A percentile compares a stretch with the other conserved stretches of the same genome.
Evolutionary conservation across 2,888 invertebrate genomes (phyloP).

Genomic region (Conchocele bisecta): DNA sequence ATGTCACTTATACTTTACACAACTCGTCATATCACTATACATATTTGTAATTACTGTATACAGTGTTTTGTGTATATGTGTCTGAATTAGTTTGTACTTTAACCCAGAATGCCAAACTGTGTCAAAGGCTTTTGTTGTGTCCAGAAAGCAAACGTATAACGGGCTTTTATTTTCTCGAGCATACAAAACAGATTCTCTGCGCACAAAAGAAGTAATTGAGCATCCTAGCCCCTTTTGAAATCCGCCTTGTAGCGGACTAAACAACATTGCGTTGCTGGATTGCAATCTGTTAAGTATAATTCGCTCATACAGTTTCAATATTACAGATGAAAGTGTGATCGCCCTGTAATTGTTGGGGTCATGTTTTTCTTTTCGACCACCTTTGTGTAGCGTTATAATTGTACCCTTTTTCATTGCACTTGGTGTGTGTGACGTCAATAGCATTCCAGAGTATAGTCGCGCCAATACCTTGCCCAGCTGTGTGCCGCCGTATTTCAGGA

Average conservation of each 20-base stretch:
- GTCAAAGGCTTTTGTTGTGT: constrained; percentile 7
- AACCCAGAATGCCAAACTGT: constrained; percentile 9
- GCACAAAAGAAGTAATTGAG: constrained; percentile 1
- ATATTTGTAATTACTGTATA: background rate
- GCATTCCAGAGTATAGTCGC: no score
- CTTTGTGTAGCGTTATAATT: constrained; percentile 4
- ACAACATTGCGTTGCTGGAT: background rate
- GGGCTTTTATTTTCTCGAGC: constrained; percentile 7
- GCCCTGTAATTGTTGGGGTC: constrained; percentile 7
- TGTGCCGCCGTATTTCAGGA: no score
- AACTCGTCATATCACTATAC: background rate
- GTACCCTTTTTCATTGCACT: constrained; percentile 14
- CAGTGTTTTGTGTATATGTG: no score
- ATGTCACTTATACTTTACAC: background rate
- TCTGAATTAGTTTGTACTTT: no score
- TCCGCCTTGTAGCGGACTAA: background rate
- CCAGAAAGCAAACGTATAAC: constrained; percentile 11
- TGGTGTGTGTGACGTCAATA: no score
- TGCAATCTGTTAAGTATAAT: background rate
- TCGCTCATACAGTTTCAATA: constrained; percentile 11
- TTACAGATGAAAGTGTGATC: constrained; percentile 5
- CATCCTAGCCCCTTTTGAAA: constrained; percentile 3
- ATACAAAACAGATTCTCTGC: constrained; percentile 1
- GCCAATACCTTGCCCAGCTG: no score
- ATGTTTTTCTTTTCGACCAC: background rate